Evolutionary conservation across 2,888 invertebrate genomes (phyloP).

Genomic region (Stenodera caucasica): DNA sequence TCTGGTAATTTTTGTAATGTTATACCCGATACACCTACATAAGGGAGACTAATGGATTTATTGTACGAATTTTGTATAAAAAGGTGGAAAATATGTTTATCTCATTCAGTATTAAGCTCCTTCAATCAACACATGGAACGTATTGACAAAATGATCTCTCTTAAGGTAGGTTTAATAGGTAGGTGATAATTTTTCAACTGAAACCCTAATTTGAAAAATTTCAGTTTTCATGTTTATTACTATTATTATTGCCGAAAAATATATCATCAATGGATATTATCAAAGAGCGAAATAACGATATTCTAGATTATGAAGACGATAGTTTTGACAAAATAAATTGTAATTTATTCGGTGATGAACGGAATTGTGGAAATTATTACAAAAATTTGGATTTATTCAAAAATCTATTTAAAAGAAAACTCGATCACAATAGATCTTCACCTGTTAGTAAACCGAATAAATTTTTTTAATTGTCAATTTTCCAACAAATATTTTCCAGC

Average conservation of each 20-base stretch:
- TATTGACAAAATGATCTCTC: neutral
- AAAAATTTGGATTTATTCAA: neutral
- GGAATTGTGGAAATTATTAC: slow-evolving; percentile 14
- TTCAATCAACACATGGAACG: neutral
- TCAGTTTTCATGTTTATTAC: neutral
- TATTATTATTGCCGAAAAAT: slow-evolving; percentile 1
- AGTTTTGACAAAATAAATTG: neutral
- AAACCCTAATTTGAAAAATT: too few species aligned
- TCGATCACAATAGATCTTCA: neutral
- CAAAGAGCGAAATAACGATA: slow-evolving; percentile 13
- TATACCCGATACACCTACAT: slow-evolving; percentile 2
- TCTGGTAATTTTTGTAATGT: neutral
- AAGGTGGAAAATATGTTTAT: neutral
- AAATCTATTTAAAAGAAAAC: slow-evolving; percentile 12
- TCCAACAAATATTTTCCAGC: slow-evolving; percentile 9
- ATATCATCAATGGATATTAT: slow-evolving; percentile 15
- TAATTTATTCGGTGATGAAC: neutral
- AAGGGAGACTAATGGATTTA: slow-evolving; percentile 21
- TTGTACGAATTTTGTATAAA: slow-evolving; percentile 18
- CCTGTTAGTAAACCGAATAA: slow-evolving; percentile 5
- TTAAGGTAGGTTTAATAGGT: neutral
- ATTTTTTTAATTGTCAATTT: slow-evolving; percentile 7
- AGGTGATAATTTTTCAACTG: too few species aligned
- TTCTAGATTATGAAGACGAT: slow-evolving; percentile 12
- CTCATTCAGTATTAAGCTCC: neutral